These are phyloP conservation scores for Glyphotaelius pellucidus DNA, from an alignment of 2,888 invertebrate genomes.

Conservation along the genomic window DNA sequence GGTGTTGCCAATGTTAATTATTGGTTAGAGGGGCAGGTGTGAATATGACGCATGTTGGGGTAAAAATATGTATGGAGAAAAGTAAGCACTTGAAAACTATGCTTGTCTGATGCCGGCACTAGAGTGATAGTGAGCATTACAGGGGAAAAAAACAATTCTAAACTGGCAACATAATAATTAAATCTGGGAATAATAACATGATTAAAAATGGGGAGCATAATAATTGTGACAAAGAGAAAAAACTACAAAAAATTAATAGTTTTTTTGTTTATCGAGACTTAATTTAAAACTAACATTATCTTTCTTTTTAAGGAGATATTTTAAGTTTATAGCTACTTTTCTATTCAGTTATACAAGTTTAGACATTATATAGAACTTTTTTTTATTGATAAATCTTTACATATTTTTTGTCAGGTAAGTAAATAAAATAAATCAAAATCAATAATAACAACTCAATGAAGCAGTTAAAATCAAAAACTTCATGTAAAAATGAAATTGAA, in stretches of 20 bases:
- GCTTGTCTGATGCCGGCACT: slow-evolving; percentile 48
- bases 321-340: background rate
- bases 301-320: background rate
- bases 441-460: background rate
- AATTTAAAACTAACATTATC: background rate
- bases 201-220: slow-evolving; percentile 3
- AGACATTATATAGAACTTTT: background rate
- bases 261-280: background rate
- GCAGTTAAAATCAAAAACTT: background rate
- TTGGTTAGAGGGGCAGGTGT: slow-evolving; percentile 17
- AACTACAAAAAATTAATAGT: background rate
- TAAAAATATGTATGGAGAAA: slow-evolving; percentile 45
- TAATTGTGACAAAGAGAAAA: background rate
- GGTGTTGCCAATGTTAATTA: background rate
- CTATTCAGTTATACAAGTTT: background rate
- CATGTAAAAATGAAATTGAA: background rate
- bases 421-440: background rate
- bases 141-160: slow-evolving; percentile 46
- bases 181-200: slow-evolving; percentile 42
- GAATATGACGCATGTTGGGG: slow-evolving; percentile 31
- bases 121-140: slow-evolving; percentile 53
- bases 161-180: slow-evolving; percentile 42
- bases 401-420: background rate
- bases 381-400: background rate
- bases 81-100: slow-evolving; percentile 48